These are phyloP conservation scores for Henricia sp. DNA, from an alignment of 53 echinoderm and acorn worm genomes.

Conservation along the genomic window DNA sequence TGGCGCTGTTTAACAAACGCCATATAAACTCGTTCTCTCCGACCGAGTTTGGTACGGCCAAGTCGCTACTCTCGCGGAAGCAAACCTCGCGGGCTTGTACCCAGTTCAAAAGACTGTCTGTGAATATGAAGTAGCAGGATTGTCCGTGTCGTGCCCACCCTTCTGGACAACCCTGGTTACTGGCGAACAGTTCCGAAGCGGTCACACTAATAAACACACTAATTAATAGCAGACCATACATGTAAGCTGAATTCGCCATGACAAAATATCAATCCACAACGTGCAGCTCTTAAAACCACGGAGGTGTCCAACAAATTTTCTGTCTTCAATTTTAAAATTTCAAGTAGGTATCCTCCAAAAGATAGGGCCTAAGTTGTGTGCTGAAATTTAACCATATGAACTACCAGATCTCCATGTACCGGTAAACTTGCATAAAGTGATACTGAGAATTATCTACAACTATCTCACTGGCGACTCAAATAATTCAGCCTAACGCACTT, in stretches of 20 bases:
- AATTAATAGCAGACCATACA: not conserved
- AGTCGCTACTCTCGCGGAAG: not conserved
- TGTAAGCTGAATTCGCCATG: not conserved
- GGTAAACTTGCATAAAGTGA: too few species aligned
- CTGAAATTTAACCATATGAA: too few species aligned
- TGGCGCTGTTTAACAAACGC: not conserved
- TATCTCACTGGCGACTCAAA: too few species aligned
- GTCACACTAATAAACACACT: not conserved
- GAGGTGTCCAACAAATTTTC: too few species aligned
- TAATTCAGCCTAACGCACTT: too few species aligned
- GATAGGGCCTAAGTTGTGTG: too few species aligned
- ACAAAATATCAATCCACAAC: not conserved
- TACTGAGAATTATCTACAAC: too few species aligned
- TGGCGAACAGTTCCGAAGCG: not conserved
- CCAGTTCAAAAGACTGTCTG: not conserved
- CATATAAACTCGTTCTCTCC: constrained; percentile 33
- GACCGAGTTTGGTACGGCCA: constrained; percentile 33
- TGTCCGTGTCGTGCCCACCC: constrained; percentile 4
- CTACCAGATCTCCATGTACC: too few species aligned
- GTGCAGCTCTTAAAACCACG: not conserved
- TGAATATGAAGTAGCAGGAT: constrained; percentile 31
- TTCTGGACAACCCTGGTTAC: constrained; percentile 3
- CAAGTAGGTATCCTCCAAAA: too few species aligned
- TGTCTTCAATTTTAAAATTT: too few species aligned
- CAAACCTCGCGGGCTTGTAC: constrained; percentile 11